Percentiles rank a stretch among this genome's conserved stretches.
Conservation (phyloP, 2,888 invertebrate species). For the Dione juno region DNA sequence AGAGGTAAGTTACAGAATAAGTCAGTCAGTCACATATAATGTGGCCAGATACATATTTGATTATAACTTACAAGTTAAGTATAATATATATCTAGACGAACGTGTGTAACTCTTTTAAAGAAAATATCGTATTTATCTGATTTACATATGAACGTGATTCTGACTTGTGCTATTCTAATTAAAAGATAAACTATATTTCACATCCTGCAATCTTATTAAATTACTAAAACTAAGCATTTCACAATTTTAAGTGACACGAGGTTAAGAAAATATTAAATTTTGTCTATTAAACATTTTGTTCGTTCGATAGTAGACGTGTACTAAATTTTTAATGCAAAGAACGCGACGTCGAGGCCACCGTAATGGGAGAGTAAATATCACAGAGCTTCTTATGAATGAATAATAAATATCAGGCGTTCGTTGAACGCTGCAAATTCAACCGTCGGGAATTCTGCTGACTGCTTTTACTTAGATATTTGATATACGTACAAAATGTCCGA, state of each 20-base stretch:
- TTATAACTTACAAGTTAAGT: too few relatives aligned
- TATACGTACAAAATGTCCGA: constrained; percentile 28
- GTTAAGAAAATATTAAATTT: constrained; percentile 18
- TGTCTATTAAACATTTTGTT: constrained; percentile 24
- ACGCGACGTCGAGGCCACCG: constrained; percentile 68
- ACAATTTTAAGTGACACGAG: constrained; percentile 13
- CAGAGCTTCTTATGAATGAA: constrained; percentile 76
- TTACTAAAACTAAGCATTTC: neutral
- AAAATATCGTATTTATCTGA: too few relatives aligned
- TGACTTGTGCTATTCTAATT: too few relatives aligned
- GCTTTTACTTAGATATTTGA: constrained; percentile 28
- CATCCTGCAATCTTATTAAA: neutral
- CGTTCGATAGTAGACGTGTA: constrained; percentile 51
- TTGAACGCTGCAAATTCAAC: constrained; percentile 62
- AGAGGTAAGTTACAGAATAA: too few relatives aligned
- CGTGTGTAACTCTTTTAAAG: too few relatives aligned
- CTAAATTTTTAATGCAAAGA: constrained; percentile 75
- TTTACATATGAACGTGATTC: too few relatives aligned
- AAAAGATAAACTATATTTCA: neutral
- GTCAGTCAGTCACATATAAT: too few relatives aligned
- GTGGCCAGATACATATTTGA: too few relatives aligned
- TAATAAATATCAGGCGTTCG: constrained; percentile 68
- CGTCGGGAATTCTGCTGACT: constrained; percentile 54
- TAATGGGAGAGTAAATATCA: constrained; percentile 80
- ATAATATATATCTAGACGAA: too few relatives aligned